phyloP scores from a whole-genome alignment of 1,140 invertebrate genomes.

The Temnothorax longispinosus region DNA sequence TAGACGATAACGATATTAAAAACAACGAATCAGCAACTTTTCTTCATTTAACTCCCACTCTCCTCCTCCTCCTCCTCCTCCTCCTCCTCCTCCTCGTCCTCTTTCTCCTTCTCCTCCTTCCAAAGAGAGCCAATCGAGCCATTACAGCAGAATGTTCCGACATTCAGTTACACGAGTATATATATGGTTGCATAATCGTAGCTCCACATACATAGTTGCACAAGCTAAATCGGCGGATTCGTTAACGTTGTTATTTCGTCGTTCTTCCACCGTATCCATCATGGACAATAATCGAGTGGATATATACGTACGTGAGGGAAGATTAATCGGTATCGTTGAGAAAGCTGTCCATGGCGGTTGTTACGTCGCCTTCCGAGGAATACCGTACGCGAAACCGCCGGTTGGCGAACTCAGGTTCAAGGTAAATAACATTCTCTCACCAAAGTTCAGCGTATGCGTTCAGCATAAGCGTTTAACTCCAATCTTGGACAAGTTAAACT shows the following conservation, averaged over 20 bases:
- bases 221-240: not conserved
- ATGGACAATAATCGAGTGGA: constrained; percentile 5
- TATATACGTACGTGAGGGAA: constrained; percentile 61
- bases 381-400: constrained; percentile 78
- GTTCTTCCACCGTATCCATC: not conserved
- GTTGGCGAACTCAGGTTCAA: constrained; percentile 74
- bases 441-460: no score
- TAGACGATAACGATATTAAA: not conserved
- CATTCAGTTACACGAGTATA: not conserved
- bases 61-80: no score
- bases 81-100: no score
- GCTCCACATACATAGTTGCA: not conserved
- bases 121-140: not conserved
- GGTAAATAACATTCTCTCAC: constrained; percentile 57
- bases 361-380: constrained; percentile 72
- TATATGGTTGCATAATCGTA: not conserved
- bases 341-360: constrained; percentile 45
- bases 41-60: not conserved
- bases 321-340: constrained; percentile 63
- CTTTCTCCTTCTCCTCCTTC: not conserved
- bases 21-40: not conserved
- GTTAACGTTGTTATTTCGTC: not conserved
- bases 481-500: not conserved
- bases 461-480: not conserved
- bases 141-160: not conserved